A percentile compares a stretch with the other conserved stretches of the same genome.
Evolutionary conservation across 2,888 invertebrate species (phyloP).

Genomic region (Malachius bipustulatus): DNA sequence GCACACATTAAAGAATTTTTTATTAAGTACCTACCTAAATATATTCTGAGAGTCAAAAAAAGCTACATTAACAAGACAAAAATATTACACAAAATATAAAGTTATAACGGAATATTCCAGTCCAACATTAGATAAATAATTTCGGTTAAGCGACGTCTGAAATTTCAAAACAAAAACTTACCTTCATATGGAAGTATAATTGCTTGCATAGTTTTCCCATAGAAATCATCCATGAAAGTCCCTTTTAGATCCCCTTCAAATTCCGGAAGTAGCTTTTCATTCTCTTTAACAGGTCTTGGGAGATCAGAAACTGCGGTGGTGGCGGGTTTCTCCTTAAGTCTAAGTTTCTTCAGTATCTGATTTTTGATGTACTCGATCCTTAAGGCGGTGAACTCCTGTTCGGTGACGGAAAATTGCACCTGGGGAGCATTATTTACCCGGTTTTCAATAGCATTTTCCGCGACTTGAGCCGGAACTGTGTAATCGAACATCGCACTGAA

Average conservation of each 20-base stretch:
- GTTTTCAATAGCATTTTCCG: constrained; percentile 20
- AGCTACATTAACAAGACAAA: too few relatives aligned
- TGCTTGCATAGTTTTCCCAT: constrained; percentile 73
- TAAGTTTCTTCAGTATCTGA: constrained; percentile 69
- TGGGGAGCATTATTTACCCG: constrained; percentile 19
- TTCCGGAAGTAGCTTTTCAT: constrained; percentile 47
- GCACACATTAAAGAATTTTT: too few relatives aligned
- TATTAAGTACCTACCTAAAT: too few relatives aligned
- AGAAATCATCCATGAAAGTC: constrained; percentile 62
- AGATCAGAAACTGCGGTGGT: constrained; percentile 50
- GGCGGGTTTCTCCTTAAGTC: constrained; percentile 66
- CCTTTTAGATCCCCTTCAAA: constrained; percentile 42
- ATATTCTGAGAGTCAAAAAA: too few relatives aligned
- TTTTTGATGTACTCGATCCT: constrained; percentile 74
- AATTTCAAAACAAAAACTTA: constrained; percentile 30
- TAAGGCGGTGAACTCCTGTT: constrained; percentile 52
- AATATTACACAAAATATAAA: too few relatives aligned
- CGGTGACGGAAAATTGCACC: constrained; percentile 29
- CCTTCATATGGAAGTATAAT: constrained; percentile 72
- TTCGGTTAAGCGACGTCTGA: too few relatives aligned
- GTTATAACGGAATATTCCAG: too few relatives aligned
- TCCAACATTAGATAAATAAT: too few relatives aligned
- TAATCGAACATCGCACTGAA: constrained; percentile 26
- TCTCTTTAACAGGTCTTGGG: constrained; percentile 65
- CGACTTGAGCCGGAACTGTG: constrained; percentile 13